phyloP scores from a whole-genome alignment of 1,140 invertebrate genomes.

The Cyrtorhinus lividipennis region DNA sequence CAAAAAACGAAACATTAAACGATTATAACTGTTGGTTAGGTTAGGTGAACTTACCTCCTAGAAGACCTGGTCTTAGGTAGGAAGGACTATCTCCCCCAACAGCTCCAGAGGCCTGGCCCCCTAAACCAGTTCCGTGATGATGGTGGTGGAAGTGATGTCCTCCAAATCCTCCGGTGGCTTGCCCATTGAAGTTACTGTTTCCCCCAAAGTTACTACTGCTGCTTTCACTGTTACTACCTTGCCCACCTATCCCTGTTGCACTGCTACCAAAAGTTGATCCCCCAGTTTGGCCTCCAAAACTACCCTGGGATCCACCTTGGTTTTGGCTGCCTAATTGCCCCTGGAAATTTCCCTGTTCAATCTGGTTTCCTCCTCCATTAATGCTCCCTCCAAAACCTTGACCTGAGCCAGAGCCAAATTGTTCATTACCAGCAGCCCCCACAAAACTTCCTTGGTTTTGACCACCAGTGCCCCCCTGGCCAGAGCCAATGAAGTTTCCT shows the following conservation, averaged over 20 bases:
- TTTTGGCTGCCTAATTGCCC: not conserved
- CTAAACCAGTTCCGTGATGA: not conserved
- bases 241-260: not conserved
- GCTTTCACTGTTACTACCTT: no score
- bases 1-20: no score
- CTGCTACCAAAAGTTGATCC: no score
- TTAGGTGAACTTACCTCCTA: slow-evolving; percentile 1
- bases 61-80: not conserved
- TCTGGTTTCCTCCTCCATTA: not conserved
- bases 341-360: not conserved
- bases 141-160: slow-evolving; percentile 1
- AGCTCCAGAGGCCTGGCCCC: not conserved
- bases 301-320: not conserved
- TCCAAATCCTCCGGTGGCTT: no score
- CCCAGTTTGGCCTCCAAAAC: not conserved
- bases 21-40: no score
- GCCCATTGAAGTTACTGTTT: not conserved
- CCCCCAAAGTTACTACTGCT: not conserved
- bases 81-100: not conserved
- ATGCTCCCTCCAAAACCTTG: not conserved
- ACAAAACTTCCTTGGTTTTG: not conserved
- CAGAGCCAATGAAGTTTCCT: no score
- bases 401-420: not conserved
- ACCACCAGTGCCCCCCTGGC: not conserved
- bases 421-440: not conserved